A percentile compares a stretch with the other conserved stretches of the same genome.
These are phyloP conservation scores for Palloptera scutellata DNA, from an alignment of 2,888 invertebrate species.

Conservation along the genomic window DNA sequence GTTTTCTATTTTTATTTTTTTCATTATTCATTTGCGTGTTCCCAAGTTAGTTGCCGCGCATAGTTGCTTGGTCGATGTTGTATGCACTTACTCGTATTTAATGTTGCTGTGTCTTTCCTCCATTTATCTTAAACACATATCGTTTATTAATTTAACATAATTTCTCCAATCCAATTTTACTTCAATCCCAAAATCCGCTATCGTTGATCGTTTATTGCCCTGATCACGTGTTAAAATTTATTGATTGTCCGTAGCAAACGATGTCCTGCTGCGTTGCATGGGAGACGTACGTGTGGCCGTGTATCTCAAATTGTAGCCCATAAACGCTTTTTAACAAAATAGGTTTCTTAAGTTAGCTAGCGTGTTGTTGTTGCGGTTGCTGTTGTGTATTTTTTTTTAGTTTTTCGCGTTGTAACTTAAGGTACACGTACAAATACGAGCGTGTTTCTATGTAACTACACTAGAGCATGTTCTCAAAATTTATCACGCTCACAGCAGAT, in stretches of 20 bases:
- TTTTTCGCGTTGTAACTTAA: too few species aligned
- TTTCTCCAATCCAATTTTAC: background rate
- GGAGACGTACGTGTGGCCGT: conserved; percentile 64
- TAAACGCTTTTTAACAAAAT: background rate
- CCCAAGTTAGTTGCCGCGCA: background rate
- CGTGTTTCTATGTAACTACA: too few species aligned
- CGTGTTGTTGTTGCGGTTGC: too few species aligned
- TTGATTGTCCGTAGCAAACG: conserved; percentile 58
- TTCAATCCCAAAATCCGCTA: background rate
- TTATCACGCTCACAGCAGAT: too few species aligned
- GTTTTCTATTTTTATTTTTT: background rate
- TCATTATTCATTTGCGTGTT: background rate
- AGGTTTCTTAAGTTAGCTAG: too few species aligned
- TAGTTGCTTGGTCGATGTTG: background rate
- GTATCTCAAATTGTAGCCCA: conserved; percentile 39
- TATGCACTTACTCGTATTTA: background rate
- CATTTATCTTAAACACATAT: background rate
- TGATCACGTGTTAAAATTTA: conserved; percentile 65
- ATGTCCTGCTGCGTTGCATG: conserved; percentile 62
- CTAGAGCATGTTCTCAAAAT: too few species aligned
- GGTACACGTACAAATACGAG: too few species aligned
- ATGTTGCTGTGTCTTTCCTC: background rate
- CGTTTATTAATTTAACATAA: conserved; percentile 3
- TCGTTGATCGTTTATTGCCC: conserved; percentile 38
- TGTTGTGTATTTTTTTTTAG: too few species aligned